Percentiles rank a stretch among this genome's conserved stretches.
Evolutionary conservation across 1,140 invertebrate species (phyloP).

Genomic region (Dysdera silvatica): DNA sequence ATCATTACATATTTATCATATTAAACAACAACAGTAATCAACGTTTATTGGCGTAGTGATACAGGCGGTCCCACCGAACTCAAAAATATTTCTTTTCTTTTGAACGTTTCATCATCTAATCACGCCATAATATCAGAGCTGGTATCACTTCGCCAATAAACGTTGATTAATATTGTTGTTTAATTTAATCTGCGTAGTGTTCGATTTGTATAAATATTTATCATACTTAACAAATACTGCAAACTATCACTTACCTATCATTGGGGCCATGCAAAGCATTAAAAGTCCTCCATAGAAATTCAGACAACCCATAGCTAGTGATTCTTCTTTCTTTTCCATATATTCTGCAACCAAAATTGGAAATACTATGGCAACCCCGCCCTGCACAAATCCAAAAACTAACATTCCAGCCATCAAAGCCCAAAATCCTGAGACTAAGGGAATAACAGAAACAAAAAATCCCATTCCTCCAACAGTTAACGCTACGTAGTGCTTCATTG

Average conservation of each 20-base stretch:
- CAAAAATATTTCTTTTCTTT: no score
- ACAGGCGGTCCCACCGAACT: no score
- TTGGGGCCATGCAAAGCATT: constrained; percentile 16
- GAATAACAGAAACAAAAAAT: not conserved
- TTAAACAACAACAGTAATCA: no score
- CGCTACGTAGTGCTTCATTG: constrained; percentile 18
- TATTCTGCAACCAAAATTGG: constrained; percentile 8
- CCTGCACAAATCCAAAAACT: constrained; percentile 15
- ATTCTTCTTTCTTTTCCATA: constrained; percentile 21
- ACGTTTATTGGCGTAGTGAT: no score
- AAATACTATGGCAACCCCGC: constrained; percentile 22
- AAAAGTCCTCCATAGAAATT: constrained; percentile 24
- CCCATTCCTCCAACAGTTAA: constrained; percentile 10
- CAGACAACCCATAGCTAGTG: constrained; percentile 21
- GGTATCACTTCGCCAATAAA: no score
- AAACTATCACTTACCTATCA: constrained; percentile 17
- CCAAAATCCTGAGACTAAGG: constrained; percentile 11
- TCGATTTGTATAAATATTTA: not conserved
- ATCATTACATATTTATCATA: no score
- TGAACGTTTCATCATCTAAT: no score
- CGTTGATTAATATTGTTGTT: no score
- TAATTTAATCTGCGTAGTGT: no score
- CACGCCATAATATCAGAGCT: no score
- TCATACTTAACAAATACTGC: not conserved
- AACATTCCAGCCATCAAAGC: constrained; percentile 14